Base-by-base conservation (phyloP, 2,113 vertebrate genomes). In the Albula glossodonta region DNA sequence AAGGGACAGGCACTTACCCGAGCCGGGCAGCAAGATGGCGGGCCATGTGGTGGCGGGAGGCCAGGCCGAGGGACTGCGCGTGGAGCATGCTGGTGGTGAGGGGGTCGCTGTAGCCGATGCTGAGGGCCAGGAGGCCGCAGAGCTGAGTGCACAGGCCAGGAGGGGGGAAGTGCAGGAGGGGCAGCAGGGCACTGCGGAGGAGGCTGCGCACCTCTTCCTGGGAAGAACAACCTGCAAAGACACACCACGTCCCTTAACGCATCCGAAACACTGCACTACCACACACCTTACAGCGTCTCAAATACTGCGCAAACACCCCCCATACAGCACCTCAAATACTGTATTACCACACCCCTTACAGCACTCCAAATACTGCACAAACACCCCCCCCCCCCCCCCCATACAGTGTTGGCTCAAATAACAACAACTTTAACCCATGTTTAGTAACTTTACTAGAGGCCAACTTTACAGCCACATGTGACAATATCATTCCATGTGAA, bases 21-120 rank as follows among this genome's bases (percentile, higher is more conserved):
- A 97, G 92, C 89, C 92, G 95, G 86, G 90, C 94, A 90, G 96
- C 93, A 82, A 97, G 86, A 86, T 96, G 91, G 2, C 95, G 91
- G 85, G 96, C 93, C 81, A 97, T 96, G 86, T 96, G 96, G 87
- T 99, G 97, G 3, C 97, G 96, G 41, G 93, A 91, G 31, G 97
- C 96, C 91, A 98, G 84, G 0, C 96, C 95, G 51, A 98, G 86
- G 0, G 97, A 97, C 89, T 98, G 95, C 0, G 92, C 89, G 53
- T 98, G 95, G 0, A 99, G 94, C 93, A 94, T 96, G 0, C 97
- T 96, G 0, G 97, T 97, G 81, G 93, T 90, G 31, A 91, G 19
- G 2, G 88, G 94, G 88, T 95, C 94, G 0, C 94, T 94, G 49
- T 90, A 89, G 77, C 96, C 97, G 10, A 93, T 85, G 0, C 96